A percentile compares a stretch with the other conserved stretches of the same genome.
phyloP scores from a whole-genome alignment of 2,113 vertebrate species.

The Kryptolebias marmoratus region DNA sequence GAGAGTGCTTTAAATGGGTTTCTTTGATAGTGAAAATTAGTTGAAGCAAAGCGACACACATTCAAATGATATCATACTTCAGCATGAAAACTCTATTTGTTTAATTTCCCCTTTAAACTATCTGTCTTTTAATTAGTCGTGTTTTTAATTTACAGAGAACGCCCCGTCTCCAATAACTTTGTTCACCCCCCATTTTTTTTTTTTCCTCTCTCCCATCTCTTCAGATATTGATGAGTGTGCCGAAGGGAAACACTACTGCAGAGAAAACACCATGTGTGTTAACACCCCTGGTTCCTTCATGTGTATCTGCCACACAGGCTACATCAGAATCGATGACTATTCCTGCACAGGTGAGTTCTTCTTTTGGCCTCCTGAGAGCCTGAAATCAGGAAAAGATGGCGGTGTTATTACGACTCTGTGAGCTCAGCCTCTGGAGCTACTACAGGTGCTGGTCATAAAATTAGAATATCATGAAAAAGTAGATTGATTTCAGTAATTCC shows the following conservation, averaged over 20 bases:
- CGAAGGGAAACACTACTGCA: conserved; percentile 95
- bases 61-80: neutral
- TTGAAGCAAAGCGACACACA: neutral
- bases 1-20: neutral
- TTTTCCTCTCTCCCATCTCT: conserved; percentile 25
- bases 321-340: conserved; percentile 97
- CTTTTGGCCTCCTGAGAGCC: conserved; percentile 32
- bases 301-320: conserved; percentile 96
- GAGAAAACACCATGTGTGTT: conserved; percentile 96
- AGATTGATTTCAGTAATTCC: no score
- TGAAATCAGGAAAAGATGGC: conserved; percentile 10
- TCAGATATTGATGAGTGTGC: conserved; percentile 96
- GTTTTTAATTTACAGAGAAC: conserved; percentile 3
- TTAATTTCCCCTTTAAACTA: neutral
- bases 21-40: conserved; percentile 1
- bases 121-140: neutral
- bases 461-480: no score
- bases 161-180: conserved; percentile 27
- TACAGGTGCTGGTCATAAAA: neutral
- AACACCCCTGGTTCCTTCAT: conserved; percentile 96
- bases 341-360: conserved; percentile 93
- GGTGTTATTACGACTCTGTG: neutral
- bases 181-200: neutral
- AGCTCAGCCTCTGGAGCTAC: neutral
- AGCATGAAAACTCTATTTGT: neutral